phyloP scores from a whole-genome alignment of 35 echinoderm and acorn worm genomes.

The Eucidaris tribuloides region DNA sequence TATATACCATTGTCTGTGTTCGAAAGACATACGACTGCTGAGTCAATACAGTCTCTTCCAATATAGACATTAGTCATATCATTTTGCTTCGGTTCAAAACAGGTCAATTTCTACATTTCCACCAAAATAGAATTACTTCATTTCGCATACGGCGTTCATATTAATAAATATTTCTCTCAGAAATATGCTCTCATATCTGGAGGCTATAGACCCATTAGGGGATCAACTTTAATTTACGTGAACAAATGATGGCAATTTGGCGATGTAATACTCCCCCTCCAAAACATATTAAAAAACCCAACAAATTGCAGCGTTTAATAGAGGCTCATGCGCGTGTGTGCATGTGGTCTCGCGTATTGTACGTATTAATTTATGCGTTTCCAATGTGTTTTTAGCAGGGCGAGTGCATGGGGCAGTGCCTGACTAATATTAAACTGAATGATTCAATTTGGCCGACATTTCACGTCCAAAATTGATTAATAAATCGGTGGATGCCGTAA shows the following conservation, averaged over 20 bases:
- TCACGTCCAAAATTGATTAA: constrained; percentile 4
- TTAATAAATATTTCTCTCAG: not conserved
- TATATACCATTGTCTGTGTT: no score
- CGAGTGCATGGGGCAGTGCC: not conserved
- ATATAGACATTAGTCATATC: no score
- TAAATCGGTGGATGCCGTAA: not conserved
- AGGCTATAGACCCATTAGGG: not conserved
- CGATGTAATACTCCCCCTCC: constrained; percentile 7
- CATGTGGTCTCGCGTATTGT: not conserved
- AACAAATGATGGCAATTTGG: constrained; percentile 30
- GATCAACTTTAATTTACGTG: constrained; percentile 21
- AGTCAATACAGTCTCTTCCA: no score
- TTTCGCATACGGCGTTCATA: not conserved
- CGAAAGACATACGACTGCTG: no score
- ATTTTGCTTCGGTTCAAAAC: no score
- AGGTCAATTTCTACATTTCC: no score
- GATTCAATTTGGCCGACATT: not conserved
- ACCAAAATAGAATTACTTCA: no score
- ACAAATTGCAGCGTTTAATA: constrained; percentile 9
- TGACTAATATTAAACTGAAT: not conserved
- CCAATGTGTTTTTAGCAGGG: not conserved
- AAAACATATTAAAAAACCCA: not conserved
- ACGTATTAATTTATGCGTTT: not conserved
- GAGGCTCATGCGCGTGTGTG: not conserved
- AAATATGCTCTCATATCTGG: constrained; percentile 6